Percentiles rank a stretch among this genome's conserved stretches.
phyloP scores from a whole-genome alignment of 2,888 invertebrate genomes.

The Nyleta sp. region DNA sequence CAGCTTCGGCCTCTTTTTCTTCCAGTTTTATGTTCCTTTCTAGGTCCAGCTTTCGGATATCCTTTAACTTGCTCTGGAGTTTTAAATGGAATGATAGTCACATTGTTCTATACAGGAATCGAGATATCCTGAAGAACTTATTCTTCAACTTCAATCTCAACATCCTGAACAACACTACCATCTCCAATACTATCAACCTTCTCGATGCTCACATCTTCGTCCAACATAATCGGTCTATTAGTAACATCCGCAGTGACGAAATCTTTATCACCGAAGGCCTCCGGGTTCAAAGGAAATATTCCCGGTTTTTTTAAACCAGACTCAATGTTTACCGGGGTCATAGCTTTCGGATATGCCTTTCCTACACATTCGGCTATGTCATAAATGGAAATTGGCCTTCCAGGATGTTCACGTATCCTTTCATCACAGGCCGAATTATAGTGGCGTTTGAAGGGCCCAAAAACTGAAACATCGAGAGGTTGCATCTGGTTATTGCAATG shows the following conservation, averaged over 20 bases:
- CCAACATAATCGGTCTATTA: slow-evolving; percentile 18
- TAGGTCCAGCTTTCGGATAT: slow-evolving; percentile 45
- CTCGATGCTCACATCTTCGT: neutral
- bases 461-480: slow-evolving; percentile 22
- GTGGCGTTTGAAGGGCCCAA: slow-evolving; percentile 20
- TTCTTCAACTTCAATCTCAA: slow-evolving; percentile 1
- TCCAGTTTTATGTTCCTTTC: slow-evolving; percentile 26
- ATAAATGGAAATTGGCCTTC: slow-evolving; percentile 69
- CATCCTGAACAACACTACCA: slow-evolving; percentile 3
- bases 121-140: neutral
- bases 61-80: slow-evolving; percentile 26
- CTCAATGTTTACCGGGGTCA: slow-evolving; percentile 76
- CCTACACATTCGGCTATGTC: slow-evolving; percentile 77
- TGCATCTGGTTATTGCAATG: slow-evolving; percentile 71
- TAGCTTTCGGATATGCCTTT: slow-evolving; percentile 73
- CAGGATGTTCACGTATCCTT: slow-evolving; percentile 24
- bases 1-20: slow-evolving; percentile 38
- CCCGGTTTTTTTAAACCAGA: slow-evolving; percentile 75
- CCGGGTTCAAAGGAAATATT: slow-evolving; percentile 73
- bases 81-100: neutral
- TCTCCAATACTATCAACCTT: neutral
- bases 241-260: slow-evolving; percentile 67
- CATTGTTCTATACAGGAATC: neutral
- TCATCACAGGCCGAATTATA: slow-evolving; percentile 30
- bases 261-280: slow-evolving; percentile 27